Conservation (phyloP, 2,888 invertebrate species). For the Anaspis maculata region DNA sequence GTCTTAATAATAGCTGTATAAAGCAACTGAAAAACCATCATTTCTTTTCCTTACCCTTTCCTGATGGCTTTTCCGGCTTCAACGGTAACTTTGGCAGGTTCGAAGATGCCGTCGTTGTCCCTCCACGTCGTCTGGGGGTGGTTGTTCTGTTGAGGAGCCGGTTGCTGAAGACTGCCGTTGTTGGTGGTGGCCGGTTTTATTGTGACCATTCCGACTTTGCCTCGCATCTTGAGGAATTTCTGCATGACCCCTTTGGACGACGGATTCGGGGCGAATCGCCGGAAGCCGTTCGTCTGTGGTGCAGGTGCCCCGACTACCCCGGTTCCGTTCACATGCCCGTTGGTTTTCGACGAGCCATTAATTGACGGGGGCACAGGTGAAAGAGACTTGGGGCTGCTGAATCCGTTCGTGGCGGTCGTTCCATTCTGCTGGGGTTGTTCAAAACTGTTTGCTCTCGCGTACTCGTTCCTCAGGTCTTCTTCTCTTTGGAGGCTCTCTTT, state of each 20-base stretch:
- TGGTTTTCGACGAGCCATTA: no score
- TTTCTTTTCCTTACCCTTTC: no score
- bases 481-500: slow-evolving; percentile 79
- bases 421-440: slow-evolving; percentile 8
- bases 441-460: slow-evolving; percentile 11
- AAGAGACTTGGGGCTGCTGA: background rate
- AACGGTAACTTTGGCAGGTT: slow-evolving; percentile 36
- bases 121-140: slow-evolving; percentile 22
- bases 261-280: slow-evolving; percentile 53
- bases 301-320: no score
- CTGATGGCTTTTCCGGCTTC: slow-evolving; percentile 54
- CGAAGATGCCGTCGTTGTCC: slow-evolving; percentile 24
- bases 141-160: no score
- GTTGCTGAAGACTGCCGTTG: no score
- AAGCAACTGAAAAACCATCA: no score
- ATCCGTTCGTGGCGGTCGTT: background rate
- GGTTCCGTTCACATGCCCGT: no score
- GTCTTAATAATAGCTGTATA: no score
- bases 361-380: background rate
- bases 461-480: slow-evolving; percentile 63
- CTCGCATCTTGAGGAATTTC: slow-evolving; percentile 72
- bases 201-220: slow-evolving; percentile 50
- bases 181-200: slow-evolving; percentile 24
- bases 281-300: slow-evolving; percentile 14
- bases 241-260: slow-evolving; percentile 70